A percentile compares a stretch with the other conserved stretches of the same genome.
Evolutionary conservation across 1,140 invertebrate species (phyloP).

Genomic region (Chironomus striatipennis): DNA sequence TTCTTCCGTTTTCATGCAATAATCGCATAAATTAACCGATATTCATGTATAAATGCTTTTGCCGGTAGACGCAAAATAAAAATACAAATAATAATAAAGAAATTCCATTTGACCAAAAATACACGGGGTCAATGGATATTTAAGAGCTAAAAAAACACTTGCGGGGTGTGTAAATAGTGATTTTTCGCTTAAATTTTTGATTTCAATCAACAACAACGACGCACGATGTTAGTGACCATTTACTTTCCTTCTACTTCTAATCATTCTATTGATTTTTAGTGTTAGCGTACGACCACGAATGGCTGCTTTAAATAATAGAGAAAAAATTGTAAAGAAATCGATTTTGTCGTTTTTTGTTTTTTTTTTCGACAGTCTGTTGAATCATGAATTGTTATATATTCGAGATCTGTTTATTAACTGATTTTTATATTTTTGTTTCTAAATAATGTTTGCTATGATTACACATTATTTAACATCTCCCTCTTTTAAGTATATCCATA

Average conservation of each 20-base stretch:
- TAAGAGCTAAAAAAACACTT: not conserved
- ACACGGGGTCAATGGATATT: not conserved
- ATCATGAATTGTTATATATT: too few relatives aligned
- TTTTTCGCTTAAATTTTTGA: slow-evolving; percentile 20
- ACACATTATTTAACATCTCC: too few relatives aligned
- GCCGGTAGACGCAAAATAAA: not conserved
- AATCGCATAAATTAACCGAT: slow-evolving; percentile 16
- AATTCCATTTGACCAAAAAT: not conserved
- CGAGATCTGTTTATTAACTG: too few relatives aligned
- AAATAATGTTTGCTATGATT: too few relatives aligned
- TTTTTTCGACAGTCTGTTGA: slow-evolving; percentile 1
- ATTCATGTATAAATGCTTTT: too few relatives aligned
- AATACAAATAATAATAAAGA: too few relatives aligned
- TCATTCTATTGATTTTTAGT: slow-evolving; percentile 5
- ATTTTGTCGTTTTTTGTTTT: not conserved
- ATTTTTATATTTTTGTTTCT: too few relatives aligned
- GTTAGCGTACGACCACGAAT: not conserved
- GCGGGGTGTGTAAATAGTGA: slow-evolving; percentile 14
- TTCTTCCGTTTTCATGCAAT: slow-evolving; percentile 19
- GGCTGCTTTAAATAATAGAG: not conserved
- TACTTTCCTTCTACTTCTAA: not conserved
- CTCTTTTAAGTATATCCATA: too few relatives aligned
- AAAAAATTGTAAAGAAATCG: not conserved
- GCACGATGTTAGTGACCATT: too few relatives aligned
- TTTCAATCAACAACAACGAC: not conserved